Base-by-base conservation (phyloP, 2,888 invertebrate genomes). In the Drosophila pseudotalamancana region DNA sequence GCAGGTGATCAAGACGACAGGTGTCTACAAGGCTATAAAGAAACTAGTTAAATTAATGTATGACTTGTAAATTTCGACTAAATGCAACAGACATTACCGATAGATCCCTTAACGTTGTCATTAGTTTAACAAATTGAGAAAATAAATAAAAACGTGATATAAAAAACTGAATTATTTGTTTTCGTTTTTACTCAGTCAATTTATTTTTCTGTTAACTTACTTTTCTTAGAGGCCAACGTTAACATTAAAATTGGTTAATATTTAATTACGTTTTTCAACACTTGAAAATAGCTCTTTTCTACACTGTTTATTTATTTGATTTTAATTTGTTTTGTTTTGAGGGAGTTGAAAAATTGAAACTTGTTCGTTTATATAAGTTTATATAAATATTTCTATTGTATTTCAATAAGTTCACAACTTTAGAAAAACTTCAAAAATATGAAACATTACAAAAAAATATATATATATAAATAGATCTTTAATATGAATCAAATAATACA, bases 21-120 rank as follows among this genome's bases (percentile, higher is more conserved):
- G 6, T 27, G 60, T 23, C 21, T 18, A 11, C 11, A 9, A 21
- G 25, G 14, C 34, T 39, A 40, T 39, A 31, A 35, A 8, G 14
- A 49, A 56, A 61, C 61, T 14, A 34, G 46, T 72, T 72, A 4
- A 56, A 27, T 14, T 37, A 8, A 43, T 23, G 39, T 42, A 57
- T 25, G 19, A n/a, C 12, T n/a, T 16, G 35, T 42, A 27, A n/a
- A 9, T 25, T 35, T n/a, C 32, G 16, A 8, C n/a, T n/a, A 18
- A 59, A 69, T 31, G 49, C 49, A 53, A 46, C 19, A 37, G 40
- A 18, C 6, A 2, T 5, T 8, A 3, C 4, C 29, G 8, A 51
- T 21, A 9, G 31, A 21, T 32, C 11, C 25, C 6, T n/a, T 25
- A 5, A 9, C 9, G 6, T 9, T 18, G 35, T 37, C 29, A 42